phyloP scores from a whole-genome alignment of 2,113 vertebrate genomes.

The Sylvilagus bachmani region DNA sequence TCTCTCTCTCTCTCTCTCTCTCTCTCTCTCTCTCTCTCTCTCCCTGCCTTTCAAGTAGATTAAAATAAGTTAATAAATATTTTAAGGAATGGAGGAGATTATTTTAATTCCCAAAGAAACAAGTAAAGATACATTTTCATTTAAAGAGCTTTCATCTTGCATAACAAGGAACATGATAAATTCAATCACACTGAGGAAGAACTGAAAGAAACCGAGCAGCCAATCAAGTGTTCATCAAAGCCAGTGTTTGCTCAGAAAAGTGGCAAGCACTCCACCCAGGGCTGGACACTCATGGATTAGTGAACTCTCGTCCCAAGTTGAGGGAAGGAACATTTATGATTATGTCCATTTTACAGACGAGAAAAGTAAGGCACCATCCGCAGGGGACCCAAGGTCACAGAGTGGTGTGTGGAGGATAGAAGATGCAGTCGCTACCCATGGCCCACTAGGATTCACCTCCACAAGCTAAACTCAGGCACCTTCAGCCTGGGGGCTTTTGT shows the following conservation, averaged over 20 bases:
- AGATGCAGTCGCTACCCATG: fast-evolving
- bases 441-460: not conserved
- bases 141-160: not conserved
- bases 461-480: not conserved
- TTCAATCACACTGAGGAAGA: not conserved
- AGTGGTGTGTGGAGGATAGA: not conserved
- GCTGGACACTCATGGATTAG: not conserved
- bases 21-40: too few relatives aligned
- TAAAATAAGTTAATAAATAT: too few relatives aligned
- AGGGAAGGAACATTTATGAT: not conserved
- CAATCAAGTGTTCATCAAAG: not conserved
- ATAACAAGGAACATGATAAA: not conserved
- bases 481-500: not conserved
- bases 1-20: too few relatives aligned
- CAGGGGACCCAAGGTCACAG: not conserved
- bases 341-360: not conserved
- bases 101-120: not conserved
- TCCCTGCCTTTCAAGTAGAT: too few relatives aligned
- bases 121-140: constrained; percentile 4
- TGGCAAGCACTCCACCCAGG: not conserved
- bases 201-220: not conserved
- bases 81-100: not conserved
- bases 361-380: not conserved
- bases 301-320: not conserved
- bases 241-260: not conserved